A percentile compares a stretch with the other conserved stretches of the same genome.
Evolutionary conservation across 92 coral and sea anemone species (phyloP).

Genomic region (Phymanthus crucifer): DNA sequence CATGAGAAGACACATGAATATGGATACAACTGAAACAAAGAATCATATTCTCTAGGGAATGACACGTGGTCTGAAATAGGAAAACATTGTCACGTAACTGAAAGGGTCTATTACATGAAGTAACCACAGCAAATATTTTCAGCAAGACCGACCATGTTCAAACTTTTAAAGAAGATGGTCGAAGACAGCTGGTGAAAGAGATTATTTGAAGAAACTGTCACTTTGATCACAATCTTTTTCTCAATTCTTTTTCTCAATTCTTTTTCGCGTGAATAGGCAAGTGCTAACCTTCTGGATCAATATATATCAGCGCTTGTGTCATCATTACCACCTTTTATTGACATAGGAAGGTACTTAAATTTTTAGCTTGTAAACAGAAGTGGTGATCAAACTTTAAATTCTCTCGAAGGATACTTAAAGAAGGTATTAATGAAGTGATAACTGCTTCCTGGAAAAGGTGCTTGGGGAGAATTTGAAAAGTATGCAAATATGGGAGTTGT

Average conservation of each 20-base stretch:
- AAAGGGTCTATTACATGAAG: too few species aligned
- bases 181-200: too few species aligned
- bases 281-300: background rate
- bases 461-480: background rate
- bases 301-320: background rate
- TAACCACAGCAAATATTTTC: too few species aligned
- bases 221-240: too few species aligned
- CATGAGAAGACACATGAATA: too few species aligned
- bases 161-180: too few species aligned
- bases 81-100: too few species aligned
- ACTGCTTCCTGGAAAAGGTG: background rate
- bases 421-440: background rate
- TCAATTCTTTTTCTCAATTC: background rate
- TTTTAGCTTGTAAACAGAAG: background rate
- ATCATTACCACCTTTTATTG: slow-evolving; percentile 3
- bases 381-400: background rate
- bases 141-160: too few species aligned
- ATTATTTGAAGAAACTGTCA: too few species aligned
- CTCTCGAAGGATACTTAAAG: background rate
- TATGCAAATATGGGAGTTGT: background rate
- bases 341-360: background rate
- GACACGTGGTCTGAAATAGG: too few species aligned
- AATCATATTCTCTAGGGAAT: too few species aligned
- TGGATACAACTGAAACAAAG: too few species aligned
- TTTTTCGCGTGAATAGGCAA: background rate